Evolutionary conservation across 2,797 vertebrate genomes (phyloP), one percentile per base, ranked within the genome.

Genomic region (Oryzias sinensis): DNA sequence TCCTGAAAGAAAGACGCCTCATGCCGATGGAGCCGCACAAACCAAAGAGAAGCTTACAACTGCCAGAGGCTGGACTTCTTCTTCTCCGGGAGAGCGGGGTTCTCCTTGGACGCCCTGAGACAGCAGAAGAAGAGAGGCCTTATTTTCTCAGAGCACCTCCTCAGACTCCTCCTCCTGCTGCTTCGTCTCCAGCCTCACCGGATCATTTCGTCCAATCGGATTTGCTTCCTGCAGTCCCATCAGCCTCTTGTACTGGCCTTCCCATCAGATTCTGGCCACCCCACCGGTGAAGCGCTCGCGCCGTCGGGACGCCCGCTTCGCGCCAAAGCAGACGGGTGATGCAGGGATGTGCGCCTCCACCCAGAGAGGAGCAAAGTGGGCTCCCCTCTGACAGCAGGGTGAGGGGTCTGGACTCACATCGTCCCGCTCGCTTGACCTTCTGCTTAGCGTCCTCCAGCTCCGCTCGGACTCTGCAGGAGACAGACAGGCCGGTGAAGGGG

Each of bases 11-110:
- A 60, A 4, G 17, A 53, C 17, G 15, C 18, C 37, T 27, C n/a
- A 29, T 24, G 51, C 70, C n/a, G 49, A 68, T n/a, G 22, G 27
- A 65, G 14, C 59, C 59, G 6, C 56, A 40, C 3, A 49, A 41
- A 44, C 45, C 45, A 49, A 22, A 60, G 52, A 43, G 49, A 18
- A 70, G 91, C 96, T 96, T 92, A 99, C 97, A 99, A 99, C 73
- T 98, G 97, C 97, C 97, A 99, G 81, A 99, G 95, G 85, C 95
- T 98, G 72, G 97, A 98, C 72, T 95, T 95, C 89, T 98, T 99
- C 90, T 99, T 99, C 84, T 99, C 97, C 42, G 94, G 92, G 86
- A 96, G 92, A 71, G 91, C 75, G 72, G 97, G 95, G 77, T 94
- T 98, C 87, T 99, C 97, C 85, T 94, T 93, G 11, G 97, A 98